Evolutionary conservation across 2,113 vertebrate genomes (phyloP).

Genomic region (Myrmecophaga tridactyla): DNA sequence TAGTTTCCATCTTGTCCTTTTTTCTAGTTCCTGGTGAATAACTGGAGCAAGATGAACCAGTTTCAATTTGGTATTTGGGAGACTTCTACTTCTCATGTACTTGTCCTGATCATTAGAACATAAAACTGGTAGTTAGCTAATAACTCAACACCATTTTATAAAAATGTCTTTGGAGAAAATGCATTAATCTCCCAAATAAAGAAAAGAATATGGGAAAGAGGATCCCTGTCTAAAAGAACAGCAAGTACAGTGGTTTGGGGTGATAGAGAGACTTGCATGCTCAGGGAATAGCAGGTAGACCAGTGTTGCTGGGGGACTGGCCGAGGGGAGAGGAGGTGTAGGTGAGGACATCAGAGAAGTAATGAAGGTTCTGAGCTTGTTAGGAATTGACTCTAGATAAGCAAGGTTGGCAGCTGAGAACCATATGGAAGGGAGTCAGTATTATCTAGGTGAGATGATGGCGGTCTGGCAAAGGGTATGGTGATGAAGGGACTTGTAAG

Average conservation of each 20-base stretch:
- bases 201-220: neutral
- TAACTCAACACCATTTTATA: neutral
- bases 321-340: neutral
- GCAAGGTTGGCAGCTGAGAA: neutral
- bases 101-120: neutral
- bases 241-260: rapidly evolving
- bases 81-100: neutral
- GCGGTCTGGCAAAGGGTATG: neutral
- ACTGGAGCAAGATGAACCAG: neutral
- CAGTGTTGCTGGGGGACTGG: neutral
- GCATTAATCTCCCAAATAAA: neutral
- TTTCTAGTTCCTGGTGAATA: neutral
- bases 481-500: no score
- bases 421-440: neutral
- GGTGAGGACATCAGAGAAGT: neutral
- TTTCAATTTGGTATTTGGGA: neutral
- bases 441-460: neutral
- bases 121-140: neutral
- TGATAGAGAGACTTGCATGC: neutral
- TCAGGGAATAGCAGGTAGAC: neutral
- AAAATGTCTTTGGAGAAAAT: neutral
- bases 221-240: neutral
- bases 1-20: neutral
- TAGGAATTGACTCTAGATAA: neutral
- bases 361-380: neutral